Conservation (phyloP, 2,888 invertebrate genomes). For the Lottia gigantea region DNA sequence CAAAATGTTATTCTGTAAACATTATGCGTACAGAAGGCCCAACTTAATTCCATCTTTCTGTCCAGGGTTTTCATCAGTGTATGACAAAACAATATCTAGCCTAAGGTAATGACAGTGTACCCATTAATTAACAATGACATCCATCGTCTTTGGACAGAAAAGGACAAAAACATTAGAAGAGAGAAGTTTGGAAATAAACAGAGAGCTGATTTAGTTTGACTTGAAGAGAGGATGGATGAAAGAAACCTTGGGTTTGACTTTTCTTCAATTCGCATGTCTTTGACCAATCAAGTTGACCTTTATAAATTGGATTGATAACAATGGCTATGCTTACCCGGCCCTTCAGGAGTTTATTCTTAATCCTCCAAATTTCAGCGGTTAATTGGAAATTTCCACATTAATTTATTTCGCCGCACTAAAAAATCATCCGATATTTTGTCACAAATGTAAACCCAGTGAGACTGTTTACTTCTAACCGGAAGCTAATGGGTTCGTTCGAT, state of each 20-base stretch:
- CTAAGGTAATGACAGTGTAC: too few relatives aligned
- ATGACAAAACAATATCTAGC: too few relatives aligned
- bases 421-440: conserved; percentile 26
- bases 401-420: conserved; percentile 10
- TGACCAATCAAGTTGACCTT: background rate
- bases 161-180: too few relatives aligned
- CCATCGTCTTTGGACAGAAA: too few relatives aligned
- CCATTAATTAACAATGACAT: too few relatives aligned
- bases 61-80: too few relatives aligned
- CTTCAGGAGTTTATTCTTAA: conserved; percentile 64
- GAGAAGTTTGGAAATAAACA: too few relatives aligned
- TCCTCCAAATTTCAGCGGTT: conserved; percentile 64
- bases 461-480: conserved; percentile 30
- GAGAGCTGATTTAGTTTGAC: too few relatives aligned
- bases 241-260: background rate
- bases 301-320: background rate
- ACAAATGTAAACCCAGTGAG: conserved; percentile 27
- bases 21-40: too few relatives aligned
- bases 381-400: conserved; percentile 27
- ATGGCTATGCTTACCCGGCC: conserved; percentile 55
- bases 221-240: too few relatives aligned
- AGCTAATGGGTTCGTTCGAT: conserved; percentile 18
- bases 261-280: background rate
- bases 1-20: too few relatives aligned
- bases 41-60: too few relatives aligned